phyloP scores from a whole-genome alignment of 1,140 invertebrate genomes.

The Globodera ellingtonae region DNA sequence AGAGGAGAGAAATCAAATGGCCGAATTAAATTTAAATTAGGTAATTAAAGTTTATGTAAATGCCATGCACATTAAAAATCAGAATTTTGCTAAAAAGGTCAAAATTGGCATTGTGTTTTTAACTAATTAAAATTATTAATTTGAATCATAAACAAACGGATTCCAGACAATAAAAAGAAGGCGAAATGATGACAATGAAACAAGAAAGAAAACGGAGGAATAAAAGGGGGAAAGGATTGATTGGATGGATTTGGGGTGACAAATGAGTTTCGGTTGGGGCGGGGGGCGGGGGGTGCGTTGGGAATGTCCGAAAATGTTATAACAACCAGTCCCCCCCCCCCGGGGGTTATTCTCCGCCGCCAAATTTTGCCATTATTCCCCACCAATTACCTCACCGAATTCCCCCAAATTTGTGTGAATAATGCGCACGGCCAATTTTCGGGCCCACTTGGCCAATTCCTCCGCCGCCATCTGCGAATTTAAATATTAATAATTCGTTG shows the following conservation, averaged over 20 bases:
- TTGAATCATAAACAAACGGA: too few relatives aligned
- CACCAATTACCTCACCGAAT: not conserved
- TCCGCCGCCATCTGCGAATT: not conserved
- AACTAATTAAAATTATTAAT: too few relatives aligned
- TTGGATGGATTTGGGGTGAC: not conserved
- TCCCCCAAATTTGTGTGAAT: not conserved
- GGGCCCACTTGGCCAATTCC: not conserved
- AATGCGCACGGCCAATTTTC: not conserved
- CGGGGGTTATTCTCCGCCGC: too few relatives aligned
- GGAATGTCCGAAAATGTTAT: constrained; percentile 1
- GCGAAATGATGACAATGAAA: too few relatives aligned
- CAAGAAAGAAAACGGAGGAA: too few relatives aligned
- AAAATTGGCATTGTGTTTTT: not conserved
- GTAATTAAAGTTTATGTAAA: too few relatives aligned
- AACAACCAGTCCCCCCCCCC: not conserved
- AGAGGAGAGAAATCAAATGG: not conserved
- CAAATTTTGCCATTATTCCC: not conserved
- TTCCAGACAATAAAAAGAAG: too few relatives aligned
- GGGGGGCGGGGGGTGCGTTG: too few relatives aligned
- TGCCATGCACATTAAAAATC: too few relatives aligned
- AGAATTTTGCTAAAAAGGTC: too few relatives aligned
- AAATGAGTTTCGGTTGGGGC: not conserved
- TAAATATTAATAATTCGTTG: not conserved
- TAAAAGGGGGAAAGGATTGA: too few relatives aligned
- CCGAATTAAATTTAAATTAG: too few relatives aligned